Evolutionary conservation across 1,140 invertebrate genomes (phyloP).

Genomic region (Nephotettix cincticeps): DNA sequence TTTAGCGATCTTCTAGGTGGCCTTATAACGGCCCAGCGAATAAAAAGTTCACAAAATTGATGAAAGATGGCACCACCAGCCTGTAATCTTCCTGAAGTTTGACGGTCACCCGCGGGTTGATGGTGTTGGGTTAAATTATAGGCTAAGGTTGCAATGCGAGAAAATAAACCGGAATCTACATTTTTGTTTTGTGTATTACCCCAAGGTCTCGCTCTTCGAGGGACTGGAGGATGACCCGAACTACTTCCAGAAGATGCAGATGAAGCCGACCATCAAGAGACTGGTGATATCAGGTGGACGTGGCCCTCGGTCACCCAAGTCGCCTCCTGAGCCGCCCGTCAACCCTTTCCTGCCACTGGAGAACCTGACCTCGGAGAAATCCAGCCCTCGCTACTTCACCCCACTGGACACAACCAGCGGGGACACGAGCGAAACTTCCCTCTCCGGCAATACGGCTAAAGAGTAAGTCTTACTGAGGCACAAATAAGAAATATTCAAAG

Average conservation of each 20-base stretch:
- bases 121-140: constrained; percentile 35
- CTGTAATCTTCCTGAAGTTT: too few species aligned
- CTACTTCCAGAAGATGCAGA: constrained; percentile 7
- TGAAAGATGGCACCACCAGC: too few species aligned
- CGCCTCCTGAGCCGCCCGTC: not conserved
- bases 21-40: too few species aligned
- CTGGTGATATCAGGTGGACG: constrained; percentile 20
- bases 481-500: too few species aligned
- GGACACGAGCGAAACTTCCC: too few species aligned
- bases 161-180: too few species aligned
- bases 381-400: not conserved
- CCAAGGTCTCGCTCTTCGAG: constrained; percentile 69
- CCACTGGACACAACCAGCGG: not conserved
- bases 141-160: constrained; percentile 38
- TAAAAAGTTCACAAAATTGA: too few species aligned
- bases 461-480: too few species aligned
- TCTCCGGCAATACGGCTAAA: too few species aligned
- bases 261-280: constrained; percentile 30
- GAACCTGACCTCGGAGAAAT: not conserved
- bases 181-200: too few species aligned
- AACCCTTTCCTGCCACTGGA: constrained; percentile 16
- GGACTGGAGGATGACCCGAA: constrained; percentile 60
- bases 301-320: not conserved
- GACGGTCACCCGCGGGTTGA: too few species aligned
- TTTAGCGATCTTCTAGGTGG: too few species aligned